Percentiles rank a stretch among this genome's conserved stretches.
phyloP scores from a whole-genome alignment of 2,888 invertebrate genomes.

The Cephus pulcher region DNA sequence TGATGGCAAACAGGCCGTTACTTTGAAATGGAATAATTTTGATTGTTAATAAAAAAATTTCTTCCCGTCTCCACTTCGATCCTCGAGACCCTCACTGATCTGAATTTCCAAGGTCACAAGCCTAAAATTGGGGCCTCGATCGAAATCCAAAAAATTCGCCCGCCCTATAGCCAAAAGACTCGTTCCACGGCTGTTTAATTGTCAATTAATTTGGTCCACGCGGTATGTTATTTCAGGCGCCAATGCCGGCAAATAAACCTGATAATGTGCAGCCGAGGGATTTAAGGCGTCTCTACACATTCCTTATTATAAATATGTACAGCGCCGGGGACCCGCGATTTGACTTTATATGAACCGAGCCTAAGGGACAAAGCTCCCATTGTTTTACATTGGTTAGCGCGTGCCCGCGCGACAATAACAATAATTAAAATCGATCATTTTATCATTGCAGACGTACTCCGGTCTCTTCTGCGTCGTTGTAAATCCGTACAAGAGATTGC shows the following conservation, averaged over 20 bases:
- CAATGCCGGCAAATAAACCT: slow-evolving; percentile 29
- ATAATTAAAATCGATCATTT: slow-evolving; percentile 36
- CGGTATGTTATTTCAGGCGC: slow-evolving; percentile 34
- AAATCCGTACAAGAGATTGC: slow-evolving; percentile 98
- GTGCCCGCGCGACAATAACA: background rate
- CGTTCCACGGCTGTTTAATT: background rate
- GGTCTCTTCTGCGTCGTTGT: slow-evolving; percentile 99
- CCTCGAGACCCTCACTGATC: background rate
- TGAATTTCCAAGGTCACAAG: background rate
- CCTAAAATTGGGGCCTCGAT: background rate
- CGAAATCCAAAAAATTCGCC: background rate
- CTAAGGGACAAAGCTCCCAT: background rate
- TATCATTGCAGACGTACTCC: slow-evolving; percentile 92
- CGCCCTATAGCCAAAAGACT: background rate
- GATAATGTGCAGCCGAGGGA: slow-evolving; percentile 41
- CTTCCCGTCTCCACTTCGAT: background rate
- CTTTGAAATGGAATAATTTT: background rate
- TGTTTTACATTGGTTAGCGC: background rate
- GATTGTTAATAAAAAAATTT: background rate
- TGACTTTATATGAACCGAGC: background rate
- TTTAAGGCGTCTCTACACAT: slow-evolving; percentile 42
- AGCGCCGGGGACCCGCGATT: background rate
- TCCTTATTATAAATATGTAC: slow-evolving; percentile 41
- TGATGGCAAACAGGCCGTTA: background rate
- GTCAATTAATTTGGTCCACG: background rate